Evolutionary conservation across 30 jellyfish, hydroid and myxozoan species (phyloP), one percentile per base, ranked within the genome.

Genomic region (Aurelia aurita complex sp. Pacific): DNA sequence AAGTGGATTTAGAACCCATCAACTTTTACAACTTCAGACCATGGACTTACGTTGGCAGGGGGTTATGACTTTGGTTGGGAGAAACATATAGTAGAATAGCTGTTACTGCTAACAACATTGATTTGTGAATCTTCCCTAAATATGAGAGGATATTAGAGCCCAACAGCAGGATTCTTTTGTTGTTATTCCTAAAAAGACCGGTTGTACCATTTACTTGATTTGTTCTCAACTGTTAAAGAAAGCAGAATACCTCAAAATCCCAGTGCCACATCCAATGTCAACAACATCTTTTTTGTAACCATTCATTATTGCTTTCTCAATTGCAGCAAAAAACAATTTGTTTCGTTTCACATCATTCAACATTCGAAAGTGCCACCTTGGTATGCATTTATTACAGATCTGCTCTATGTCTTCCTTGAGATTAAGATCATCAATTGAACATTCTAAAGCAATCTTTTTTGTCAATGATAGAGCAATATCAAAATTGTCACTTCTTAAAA

Each of bases 221-320:
- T 23, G 29, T 23, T 23, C 29, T 23, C 29, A 23, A 23, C 29
- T 23, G 29, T 23, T 3, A 5, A 38, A 38, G 5, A 38, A 5
- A 38, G 57, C 6, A 1, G 8, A 7, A 46, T 46, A 86, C 98
- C 98, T 92, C 33, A 92, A 80, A 11, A 94, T 67, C 16, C 98
- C 97, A 33, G 98, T 80, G 67, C 98, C 98, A 59, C 91, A 80
- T 15, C 98, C 98, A 80, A 94, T 89, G 75, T 94, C 98, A 35
- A 94, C 14, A 5, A 85, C 74, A 36, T 68, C 63, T 5, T 67
- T 59, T 5, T 67, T 59, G 64, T 75, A 66, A 19, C 96, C 97
- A 14, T 72, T 79, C 12, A 43, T 29, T 9, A 73, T n/a, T 29
- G 96, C 96, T 29, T 70, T 80, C 67, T 81, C 65, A 35, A 94